Percentiles rank a stretch among this genome's conserved stretches.
Conservation (phyloP, 2,888 invertebrate species). For the Chromoteleia sp. region DNA sequence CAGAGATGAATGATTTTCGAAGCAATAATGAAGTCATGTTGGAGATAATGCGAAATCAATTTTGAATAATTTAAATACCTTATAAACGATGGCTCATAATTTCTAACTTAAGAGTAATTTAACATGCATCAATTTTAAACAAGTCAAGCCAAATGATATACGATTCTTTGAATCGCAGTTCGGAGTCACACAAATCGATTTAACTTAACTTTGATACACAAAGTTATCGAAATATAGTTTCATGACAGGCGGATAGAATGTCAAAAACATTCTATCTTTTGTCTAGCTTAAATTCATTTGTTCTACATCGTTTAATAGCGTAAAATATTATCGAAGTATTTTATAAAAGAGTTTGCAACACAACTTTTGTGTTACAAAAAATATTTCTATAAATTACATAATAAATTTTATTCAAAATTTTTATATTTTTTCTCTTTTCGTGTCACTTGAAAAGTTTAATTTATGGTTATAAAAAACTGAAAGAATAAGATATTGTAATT, state of each 20-base stretch:
- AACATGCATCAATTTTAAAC: conserved; percentile 36
- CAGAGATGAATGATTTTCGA: conserved; percentile 33
- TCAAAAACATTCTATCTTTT: conserved; percentile 4
- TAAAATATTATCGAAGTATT: no score
- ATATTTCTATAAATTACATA: no score
- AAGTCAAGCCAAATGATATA: conserved; percentile 26
- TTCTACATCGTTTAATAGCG: neutral
- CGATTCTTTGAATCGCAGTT: conserved; percentile 33
- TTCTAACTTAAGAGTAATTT: conserved; percentile 41
- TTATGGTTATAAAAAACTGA: conserved; percentile 17
- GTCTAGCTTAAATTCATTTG: neutral
- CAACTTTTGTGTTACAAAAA: no score
- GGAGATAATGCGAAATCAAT: conserved; percentile 38
- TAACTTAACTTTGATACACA: conserved; percentile 36
- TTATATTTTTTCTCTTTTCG: conserved; percentile 1
- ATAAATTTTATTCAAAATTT: no score
- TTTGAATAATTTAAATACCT: conserved; percentile 47
- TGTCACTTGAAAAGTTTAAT: conserved; percentile 1
- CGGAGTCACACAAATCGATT: conserved; percentile 26
- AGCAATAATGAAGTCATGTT: conserved; percentile 38
- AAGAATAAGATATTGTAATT: conserved; percentile 7
- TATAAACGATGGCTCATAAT: conserved; percentile 44
- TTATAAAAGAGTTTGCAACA: no score
- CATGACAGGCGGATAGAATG: conserved; percentile 13
- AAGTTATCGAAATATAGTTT: conserved; percentile 41